phyloP scores from a whole-genome alignment of 2,797 vertebrate species.

The Spondyliosoma cantharus region DNA sequence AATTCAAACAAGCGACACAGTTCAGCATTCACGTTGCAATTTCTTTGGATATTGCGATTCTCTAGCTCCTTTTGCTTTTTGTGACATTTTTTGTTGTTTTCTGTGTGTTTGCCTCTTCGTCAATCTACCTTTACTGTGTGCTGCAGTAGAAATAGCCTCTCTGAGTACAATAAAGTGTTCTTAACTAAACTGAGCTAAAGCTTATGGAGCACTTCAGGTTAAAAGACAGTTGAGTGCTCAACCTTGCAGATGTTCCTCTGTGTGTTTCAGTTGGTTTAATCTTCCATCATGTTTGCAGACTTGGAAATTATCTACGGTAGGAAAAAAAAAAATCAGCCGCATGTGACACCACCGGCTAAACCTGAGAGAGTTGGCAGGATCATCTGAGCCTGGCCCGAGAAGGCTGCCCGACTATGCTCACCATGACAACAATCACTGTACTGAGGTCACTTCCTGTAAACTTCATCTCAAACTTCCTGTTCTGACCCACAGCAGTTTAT shows the following conservation, averaged over 20 bases:
- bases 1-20: too few species aligned
- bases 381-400: slow-evolving; percentile 10
- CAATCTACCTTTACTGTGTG: too few species aligned
- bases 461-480: slow-evolving; percentile 61
- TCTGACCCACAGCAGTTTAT: slow-evolving; percentile 67
- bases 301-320: background rate
- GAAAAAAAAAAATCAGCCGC: background rate
- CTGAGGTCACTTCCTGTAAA: slow-evolving; percentile 70
- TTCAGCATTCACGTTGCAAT: too few species aligned
- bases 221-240: background rate
- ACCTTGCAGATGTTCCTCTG: background rate
- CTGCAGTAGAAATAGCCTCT: too few species aligned
- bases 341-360: background rate
- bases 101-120: too few species aligned
- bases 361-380: slow-evolving; percentile 38
- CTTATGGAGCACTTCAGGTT: background rate
- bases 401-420: slow-evolving; percentile 5
- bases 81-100: too few species aligned
- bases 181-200: too few species aligned
- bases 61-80: too few species aligned
- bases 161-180: too few species aligned
- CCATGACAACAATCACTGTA: slow-evolving; percentile 40
- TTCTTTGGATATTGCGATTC: too few species aligned
- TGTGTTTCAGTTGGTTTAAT: background rate
- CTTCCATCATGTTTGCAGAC: background rate